Evolutionary conservation across 2,797 vertebrate species (phyloP).

Genomic region (Sebastes alutus): DNA sequence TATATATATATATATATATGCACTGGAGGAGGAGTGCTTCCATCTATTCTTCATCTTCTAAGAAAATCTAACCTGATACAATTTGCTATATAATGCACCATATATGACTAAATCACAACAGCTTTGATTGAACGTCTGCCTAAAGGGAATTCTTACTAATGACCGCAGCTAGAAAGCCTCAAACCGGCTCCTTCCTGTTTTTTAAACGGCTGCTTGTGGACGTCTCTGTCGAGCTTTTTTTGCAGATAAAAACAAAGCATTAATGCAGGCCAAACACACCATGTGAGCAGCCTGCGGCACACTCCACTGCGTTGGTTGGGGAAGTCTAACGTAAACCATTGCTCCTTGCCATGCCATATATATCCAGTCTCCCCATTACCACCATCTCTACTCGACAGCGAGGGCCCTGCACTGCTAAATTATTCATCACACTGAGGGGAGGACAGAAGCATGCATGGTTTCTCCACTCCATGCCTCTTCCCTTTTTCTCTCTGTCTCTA

Average conservation of each 20-base stretch:
- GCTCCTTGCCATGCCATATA: constrained; percentile 69
- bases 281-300: constrained; percentile 53
- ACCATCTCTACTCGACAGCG: constrained; percentile 71
- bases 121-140: constrained; percentile 45
- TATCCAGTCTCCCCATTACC: constrained; percentile 77
- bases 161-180: constrained; percentile 38
- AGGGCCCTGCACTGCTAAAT: constrained; percentile 79
- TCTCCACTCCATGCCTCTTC: constrained; percentile 67
- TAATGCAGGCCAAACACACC: constrained; percentile 53
- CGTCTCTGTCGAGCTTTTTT: background rate
- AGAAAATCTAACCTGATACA: constrained; percentile 22
- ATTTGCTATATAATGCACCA: constrained; percentile 24
- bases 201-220: background rate
- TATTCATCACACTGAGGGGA: constrained; percentile 77
- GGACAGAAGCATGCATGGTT: constrained; percentile 70
- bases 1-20: background rate
- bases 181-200: constrained; percentile 12
- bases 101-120: constrained; percentile 26
- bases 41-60: background rate
- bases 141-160: constrained; percentile 47
- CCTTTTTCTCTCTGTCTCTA: constrained; percentile 56
- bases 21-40: background rate
- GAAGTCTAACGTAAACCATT: constrained; percentile 68
- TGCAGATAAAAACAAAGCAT: constrained; percentile 55
- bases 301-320: constrained; percentile 44